These are phyloP conservation scores for Tenthredo notha DNA, from an alignment of 2,888 invertebrate species.

Conservation along the genomic window DNA sequence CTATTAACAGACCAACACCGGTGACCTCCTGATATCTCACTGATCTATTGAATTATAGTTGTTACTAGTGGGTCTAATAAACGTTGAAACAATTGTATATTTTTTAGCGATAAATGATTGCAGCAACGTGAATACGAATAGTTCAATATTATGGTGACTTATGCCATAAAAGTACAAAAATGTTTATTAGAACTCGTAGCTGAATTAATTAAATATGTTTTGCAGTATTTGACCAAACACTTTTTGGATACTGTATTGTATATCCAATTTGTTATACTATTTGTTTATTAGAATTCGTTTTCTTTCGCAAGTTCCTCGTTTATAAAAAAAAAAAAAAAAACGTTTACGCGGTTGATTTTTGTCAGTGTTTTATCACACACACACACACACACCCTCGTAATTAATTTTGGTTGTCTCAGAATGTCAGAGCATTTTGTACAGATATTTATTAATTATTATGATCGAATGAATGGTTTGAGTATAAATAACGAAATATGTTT, in stretches of 20 bases:
- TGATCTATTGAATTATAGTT: neutral
- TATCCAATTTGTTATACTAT: conserved; percentile 20
- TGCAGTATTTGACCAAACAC: neutral
- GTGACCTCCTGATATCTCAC: neutral
- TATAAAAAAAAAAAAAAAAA: no score
- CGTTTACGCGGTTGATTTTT: neutral
- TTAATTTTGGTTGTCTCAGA: neutral
- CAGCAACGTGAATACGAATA: neutral
- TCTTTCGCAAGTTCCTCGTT: neutral
- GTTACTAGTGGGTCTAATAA: conserved; percentile 1
- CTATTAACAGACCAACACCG: neutral
- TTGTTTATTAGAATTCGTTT: neutral
- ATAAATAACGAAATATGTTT: neutral
- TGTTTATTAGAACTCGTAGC: conserved; percentile 17
- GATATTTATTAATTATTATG: conserved; percentile 40
- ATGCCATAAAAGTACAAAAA: conserved; percentile 31
- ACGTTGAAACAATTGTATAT: conserved; percentile 25
- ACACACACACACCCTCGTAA: neutral
- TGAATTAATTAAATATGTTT: neutral
- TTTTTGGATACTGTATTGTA: conserved; percentile 22
- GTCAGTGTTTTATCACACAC: neutral
- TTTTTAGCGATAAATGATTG: conserved; percentile 14
- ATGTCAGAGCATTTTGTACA: conserved; percentile 30
- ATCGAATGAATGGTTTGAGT: conserved; percentile 31
- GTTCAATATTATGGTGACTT: conserved; percentile 12